Evolutionary conservation across 2,113 vertebrate genomes (phyloP), one percentile per base, ranked within the genome.

Genomic region (Phaethon lepturus): DNA sequence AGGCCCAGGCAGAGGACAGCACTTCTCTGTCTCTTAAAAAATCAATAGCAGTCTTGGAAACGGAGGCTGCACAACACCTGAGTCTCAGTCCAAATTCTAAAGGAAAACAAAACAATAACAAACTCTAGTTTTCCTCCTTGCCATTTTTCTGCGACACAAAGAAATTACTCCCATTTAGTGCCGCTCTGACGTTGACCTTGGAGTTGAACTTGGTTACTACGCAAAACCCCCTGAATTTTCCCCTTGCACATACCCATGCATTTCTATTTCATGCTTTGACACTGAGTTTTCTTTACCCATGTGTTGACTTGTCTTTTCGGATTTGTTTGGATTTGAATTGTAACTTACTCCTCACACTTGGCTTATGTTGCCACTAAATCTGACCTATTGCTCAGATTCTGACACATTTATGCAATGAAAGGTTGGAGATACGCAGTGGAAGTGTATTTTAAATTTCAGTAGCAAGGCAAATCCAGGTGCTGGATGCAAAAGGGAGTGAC

Each of bases 31-130:
- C 50, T 73, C 42, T 49, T 49, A 28, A 75, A 76, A 80, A 55
- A 53, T 77, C 74, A 76, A 50, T 69, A 80, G 4, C 33, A 49
- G 71, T 62, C 31, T 62, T 91, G 45, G 63, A 95, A 91, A 84
- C 20, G 44, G 64, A 93, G n/a, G 38, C 17, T 91, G n/a, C 10
- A 38, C 10, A 62, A 31, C 22, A 84, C n/a, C 59, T 74, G 59
- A 77, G 22, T 63, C 31, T 89, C 60, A 60, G 11, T 17, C 40
- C 17, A n/a, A 53, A 66, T 7, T 72, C 44, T 81, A 47, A 94
- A 84, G 22, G 11, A 91, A 95, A 96, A 84, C 52, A 90, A 92
- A 95, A 35, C 22, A 86, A 69, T 33, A 80, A 50, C 14, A 71
- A 88, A 68, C 33, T 78, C 19, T 20, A 59, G 33, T 47, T 95